Percentiles rank a stretch among this genome's conserved stretches.
These are phyloP conservation scores for Lycaon pictus DNA, from an alignment of 2,113 vertebrate genomes.

Conservation along the genomic window DNA sequence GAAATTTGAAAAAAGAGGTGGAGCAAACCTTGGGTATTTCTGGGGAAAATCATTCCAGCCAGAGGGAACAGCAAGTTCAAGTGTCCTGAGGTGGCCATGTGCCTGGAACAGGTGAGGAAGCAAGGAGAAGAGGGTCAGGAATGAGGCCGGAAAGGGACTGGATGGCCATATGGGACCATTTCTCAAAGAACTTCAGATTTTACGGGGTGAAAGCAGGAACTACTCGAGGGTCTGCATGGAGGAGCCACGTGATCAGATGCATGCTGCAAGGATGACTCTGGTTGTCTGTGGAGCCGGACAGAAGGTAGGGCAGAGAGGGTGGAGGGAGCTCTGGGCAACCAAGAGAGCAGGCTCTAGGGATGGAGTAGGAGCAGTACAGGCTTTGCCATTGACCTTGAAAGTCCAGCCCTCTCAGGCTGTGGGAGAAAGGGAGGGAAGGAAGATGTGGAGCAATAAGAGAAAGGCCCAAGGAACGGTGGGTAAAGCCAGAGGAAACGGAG, in stretches of 20 bases:
- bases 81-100: background rate
- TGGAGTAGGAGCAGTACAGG: background rate
- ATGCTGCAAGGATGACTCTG: background rate
- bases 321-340: background rate
- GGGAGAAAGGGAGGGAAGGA: background rate
- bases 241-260: rapidly evolving
- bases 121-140: background rate
- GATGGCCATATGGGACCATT: rapidly evolving
- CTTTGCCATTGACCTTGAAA: background rate
- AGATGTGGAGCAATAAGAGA: background rate
- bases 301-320: background rate
- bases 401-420: background rate
- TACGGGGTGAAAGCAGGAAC: background rate
- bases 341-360: background rate
- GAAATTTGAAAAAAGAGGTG: background rate
- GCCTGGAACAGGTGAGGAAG: too few relatives aligned
- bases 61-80: background rate
- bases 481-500: background rate
- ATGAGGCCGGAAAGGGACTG: background rate
- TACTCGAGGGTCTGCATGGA: background rate
- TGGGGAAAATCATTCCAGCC: background rate
- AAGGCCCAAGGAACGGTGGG: rapidly evolving
- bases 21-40: background rate
- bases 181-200: background rate
- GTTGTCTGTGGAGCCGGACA: background rate